Percentiles rank a stretch among this genome's conserved stretches.
These are phyloP conservation scores for Anastatus disparis DNA, from an alignment of 1,140 invertebrate species.

Conservation along the genomic window DNA sequence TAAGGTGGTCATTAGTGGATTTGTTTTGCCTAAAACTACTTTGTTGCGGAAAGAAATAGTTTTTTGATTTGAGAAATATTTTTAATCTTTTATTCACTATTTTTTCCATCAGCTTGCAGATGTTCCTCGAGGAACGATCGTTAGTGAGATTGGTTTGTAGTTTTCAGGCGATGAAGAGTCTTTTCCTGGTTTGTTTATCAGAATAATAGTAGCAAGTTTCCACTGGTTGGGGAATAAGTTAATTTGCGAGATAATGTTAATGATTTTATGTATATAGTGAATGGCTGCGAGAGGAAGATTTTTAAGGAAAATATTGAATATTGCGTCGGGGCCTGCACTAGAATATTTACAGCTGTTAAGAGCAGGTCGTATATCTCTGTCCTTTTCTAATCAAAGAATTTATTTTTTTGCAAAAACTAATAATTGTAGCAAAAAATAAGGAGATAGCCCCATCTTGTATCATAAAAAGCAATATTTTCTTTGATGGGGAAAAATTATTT, in stretches of 20 bases:
- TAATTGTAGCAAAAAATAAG: too few species aligned
- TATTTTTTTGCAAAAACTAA: too few species aligned
- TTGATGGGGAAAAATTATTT: too few species aligned
- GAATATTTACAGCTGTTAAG: too few species aligned
- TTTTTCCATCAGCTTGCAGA: slow-evolving; percentile 47
- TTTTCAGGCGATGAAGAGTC: slow-evolving; percentile 8
- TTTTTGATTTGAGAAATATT: slow-evolving; percentile 39
- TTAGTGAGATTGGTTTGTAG: slow-evolving; percentile 57
- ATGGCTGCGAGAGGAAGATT: slow-evolving; percentile 43
- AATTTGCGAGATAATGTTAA: slow-evolving; percentile 46
- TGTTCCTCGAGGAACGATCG: too few species aligned
- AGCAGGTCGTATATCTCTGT: too few species aligned
- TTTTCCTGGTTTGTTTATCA: slow-evolving; percentile 53
- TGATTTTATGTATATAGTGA: slow-evolving; percentile 42
- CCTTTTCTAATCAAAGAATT: too few species aligned
- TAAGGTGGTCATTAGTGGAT: slow-evolving; percentile 45
- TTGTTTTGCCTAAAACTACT: slow-evolving; percentile 45
- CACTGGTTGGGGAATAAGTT: slow-evolving; percentile 48
- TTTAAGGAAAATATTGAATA: slow-evolving; percentile 46
- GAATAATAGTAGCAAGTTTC: slow-evolving; percentile 55
- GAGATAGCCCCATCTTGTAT: too few species aligned
- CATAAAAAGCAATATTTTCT: too few species aligned
- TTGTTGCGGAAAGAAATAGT: slow-evolving; percentile 42
- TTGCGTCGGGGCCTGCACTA: slow-evolving; percentile 43
- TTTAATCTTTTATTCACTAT: slow-evolving; percentile 43